Evolutionary conservation across 2,797 vertebrate species (phyloP).

Genomic region (Chloroceryle amazona): DNA sequence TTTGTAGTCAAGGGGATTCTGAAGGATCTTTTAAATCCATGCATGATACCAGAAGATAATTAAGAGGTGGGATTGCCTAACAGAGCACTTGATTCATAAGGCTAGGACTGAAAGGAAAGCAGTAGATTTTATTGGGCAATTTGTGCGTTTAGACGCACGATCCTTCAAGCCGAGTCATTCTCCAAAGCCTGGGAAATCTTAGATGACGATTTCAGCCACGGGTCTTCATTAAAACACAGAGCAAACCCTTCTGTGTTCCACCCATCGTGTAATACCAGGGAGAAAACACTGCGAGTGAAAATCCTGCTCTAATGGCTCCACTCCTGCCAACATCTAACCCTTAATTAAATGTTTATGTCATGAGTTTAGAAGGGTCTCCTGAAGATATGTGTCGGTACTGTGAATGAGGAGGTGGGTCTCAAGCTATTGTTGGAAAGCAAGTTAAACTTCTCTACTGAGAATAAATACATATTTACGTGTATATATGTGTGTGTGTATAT

Average conservation of each 20-base stretch:
- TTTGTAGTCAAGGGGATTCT: neutral
- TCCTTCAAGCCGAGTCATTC: constrained; percentile 17
- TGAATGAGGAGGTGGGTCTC: neutral
- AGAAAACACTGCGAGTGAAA: neutral
- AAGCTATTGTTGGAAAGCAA: neutral
- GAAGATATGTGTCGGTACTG: neutral
- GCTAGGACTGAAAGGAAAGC: neutral
- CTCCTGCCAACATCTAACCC: neutral
- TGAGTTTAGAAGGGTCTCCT: neutral
- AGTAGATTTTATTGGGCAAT: constrained; percentile 1
- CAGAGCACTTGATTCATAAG: neutral
- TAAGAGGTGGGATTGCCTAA: neutral
- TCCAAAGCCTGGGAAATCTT: neutral
- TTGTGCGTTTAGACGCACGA: neutral
- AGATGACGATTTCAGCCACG: neutral
- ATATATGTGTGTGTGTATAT: fast-evolving
- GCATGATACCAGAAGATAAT: neutral
- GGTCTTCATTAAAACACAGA: neutral
- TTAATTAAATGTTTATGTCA: neutral
- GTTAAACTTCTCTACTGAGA: neutral
- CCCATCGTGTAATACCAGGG: fast-evolving
- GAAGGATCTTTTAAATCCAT: neutral
- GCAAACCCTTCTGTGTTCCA: neutral
- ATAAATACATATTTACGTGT: neutral
- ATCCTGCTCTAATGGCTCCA: neutral